phyloP scores from a whole-genome alignment of 2,888 invertebrate genomes.

The Andrena trimmerana region DNA sequence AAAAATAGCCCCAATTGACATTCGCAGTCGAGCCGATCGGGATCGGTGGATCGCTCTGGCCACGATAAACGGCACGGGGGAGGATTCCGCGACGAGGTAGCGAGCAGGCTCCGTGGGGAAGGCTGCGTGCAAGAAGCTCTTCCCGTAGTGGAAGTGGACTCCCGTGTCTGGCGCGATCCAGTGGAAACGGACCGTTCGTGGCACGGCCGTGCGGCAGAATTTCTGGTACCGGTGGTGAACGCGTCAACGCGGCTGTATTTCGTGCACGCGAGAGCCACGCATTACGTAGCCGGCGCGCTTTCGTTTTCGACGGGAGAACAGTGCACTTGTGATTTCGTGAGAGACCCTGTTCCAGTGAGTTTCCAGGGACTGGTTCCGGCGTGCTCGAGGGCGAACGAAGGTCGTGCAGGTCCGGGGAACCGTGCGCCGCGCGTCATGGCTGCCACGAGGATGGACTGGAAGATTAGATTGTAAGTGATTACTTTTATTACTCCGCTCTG shows the following conservation, averaged over 20 bases:
- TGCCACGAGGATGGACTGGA: slow-evolving; percentile 66
- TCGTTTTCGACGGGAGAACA: slow-evolving; percentile 63
- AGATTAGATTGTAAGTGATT: slow-evolving; percentile 70
- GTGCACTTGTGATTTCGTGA: slow-evolving; percentile 69
- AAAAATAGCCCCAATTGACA: not conserved
- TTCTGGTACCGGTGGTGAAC: slow-evolving; percentile 56
- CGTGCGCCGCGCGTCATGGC: slow-evolving; percentile 50
- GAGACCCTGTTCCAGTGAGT: slow-evolving; percentile 61
- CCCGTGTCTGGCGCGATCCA: slow-evolving; percentile 47
- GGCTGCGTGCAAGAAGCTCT: not conserved
- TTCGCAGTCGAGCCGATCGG: slow-evolving; percentile 1
- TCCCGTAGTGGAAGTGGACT: slow-evolving; percentile 59
- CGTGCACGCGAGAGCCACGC: not conserved
- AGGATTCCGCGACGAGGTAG: not conserved
- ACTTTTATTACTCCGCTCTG: slow-evolving; percentile 57
- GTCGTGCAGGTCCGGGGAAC: slow-evolving; percentile 48
- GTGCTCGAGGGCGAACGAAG: slow-evolving; percentile 42
- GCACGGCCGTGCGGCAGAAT: slow-evolving; percentile 7
- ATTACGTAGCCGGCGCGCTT: slow-evolving; percentile 48
- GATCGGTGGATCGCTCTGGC: not conserved
- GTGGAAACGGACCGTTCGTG: slow-evolving; percentile 57
- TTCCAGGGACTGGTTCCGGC: slow-evolving; percentile 48
- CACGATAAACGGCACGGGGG: not conserved
- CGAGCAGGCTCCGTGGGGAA: not conserved
- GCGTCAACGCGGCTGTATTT: slow-evolving; percentile 29